Conservation (phyloP, 1,140 invertebrate genomes). For the Leptoteleia sp. region DNA sequence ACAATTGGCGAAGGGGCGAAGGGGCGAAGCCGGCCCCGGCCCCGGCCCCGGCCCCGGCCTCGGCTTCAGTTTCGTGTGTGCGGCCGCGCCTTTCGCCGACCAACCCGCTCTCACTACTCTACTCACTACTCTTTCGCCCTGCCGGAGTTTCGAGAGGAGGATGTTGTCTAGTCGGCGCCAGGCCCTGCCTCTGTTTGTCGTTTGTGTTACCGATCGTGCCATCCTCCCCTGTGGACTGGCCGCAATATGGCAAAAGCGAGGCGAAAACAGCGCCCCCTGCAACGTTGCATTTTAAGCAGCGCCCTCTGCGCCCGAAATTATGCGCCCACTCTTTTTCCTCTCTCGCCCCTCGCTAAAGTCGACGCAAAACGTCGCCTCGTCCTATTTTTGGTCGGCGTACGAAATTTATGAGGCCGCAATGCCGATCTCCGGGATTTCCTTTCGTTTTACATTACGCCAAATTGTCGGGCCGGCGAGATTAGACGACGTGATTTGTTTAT, state of each 20-base stretch:
- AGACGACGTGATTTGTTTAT: conserved; percentile 62
- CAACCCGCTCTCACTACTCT: conserved; percentile 32
- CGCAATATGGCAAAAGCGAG: conserved; percentile 48
- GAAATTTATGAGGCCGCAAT: conserved; percentile 23
- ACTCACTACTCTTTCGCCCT: too few relatives aligned
- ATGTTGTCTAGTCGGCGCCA: conserved; percentile 59
- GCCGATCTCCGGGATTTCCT: conserved; percentile 20
- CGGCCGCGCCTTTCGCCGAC: conserved; percentile 20
- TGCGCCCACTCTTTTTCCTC: conserved; percentile 17
- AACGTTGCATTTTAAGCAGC: conserved; percentile 49
- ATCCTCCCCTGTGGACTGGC: conserved; percentile 50
- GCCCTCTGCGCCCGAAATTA: conserved; percentile 2
- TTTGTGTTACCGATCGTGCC: conserved; percentile 61
- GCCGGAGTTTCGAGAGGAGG: conserved; percentile 43
- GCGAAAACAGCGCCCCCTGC: conserved; percentile 42
- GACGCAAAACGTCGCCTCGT: conserved; percentile 11
- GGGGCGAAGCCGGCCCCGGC: too few relatives aligned
- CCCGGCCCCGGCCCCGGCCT: too few relatives aligned
- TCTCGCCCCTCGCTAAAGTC: not conserved
- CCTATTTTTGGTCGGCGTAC: conserved; percentile 7
- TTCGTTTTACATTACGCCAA: conserved; percentile 50
- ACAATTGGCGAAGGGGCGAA: conserved; percentile 31
- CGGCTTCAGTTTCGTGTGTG: conserved; percentile 24
- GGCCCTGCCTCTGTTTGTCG: conserved; percentile 47
- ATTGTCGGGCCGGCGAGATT: conserved; percentile 46